Evolutionary conservation across 2,888 invertebrate genomes (phyloP).

Genomic region (Chrysotoxum bicinctum): DNA sequence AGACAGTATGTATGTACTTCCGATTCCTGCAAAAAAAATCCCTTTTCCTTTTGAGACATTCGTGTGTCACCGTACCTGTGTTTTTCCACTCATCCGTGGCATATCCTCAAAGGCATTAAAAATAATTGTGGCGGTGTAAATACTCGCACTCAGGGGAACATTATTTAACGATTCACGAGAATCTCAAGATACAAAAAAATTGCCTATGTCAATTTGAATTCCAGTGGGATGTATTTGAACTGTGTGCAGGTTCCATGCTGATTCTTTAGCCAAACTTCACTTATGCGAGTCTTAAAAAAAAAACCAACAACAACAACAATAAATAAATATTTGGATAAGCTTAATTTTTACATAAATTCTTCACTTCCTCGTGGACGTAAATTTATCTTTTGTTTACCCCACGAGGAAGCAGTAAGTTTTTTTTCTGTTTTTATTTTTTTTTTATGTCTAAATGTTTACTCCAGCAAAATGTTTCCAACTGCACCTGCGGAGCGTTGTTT

Average conservation of each 20-base stretch:
- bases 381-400: constrained; percentile 9
- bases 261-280: background rate
- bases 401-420: constrained; percentile 9
- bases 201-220: constrained; percentile 28
- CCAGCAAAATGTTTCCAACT: constrained; percentile 62
- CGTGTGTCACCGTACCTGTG: background rate
- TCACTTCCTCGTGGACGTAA: constrained; percentile 29
- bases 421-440: background rate
- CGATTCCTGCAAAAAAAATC: background rate
- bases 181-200: background rate
- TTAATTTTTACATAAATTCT: constrained; percentile 12
- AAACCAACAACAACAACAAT: background rate
- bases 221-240: background rate
- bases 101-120: background rate
- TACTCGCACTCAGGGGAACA: background rate
- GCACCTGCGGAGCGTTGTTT: constrained; percentile 47
- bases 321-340: constrained; percentile 19
- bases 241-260: background rate
- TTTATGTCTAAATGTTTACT: constrained; percentile 24
- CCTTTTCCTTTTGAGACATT: background rate
- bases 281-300: background rate
- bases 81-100: background rate
- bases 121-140: background rate
- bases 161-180: constrained; percentile 9
- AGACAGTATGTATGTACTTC: background rate